Percentiles rank a stretch among this genome's conserved stretches.
Evolutionary conservation across 1,140 invertebrate species (phyloP).

Genomic region (Polypedilum pembai): DNA sequence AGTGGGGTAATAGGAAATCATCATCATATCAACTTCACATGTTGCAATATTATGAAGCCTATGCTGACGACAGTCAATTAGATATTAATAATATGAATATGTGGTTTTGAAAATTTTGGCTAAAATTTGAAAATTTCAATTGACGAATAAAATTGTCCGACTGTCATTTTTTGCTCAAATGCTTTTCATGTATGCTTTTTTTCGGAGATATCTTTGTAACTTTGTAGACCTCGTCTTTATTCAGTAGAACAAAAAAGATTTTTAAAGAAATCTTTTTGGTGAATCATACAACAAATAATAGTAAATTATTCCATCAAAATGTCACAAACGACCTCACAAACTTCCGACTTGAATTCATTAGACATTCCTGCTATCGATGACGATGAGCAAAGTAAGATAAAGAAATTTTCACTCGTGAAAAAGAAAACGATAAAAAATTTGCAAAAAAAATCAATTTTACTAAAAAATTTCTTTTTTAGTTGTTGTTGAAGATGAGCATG

Average conservation of each 20-base stretch:
- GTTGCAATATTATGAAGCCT: too few relatives aligned
- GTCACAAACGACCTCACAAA: not conserved
- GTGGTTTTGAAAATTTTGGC: too few relatives aligned
- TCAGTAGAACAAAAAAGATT: not conserved
- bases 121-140: too few relatives aligned
- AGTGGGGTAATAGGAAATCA: too few relatives aligned
- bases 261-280: not conserved
- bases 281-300: not conserved
- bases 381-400: constrained; percentile 2
- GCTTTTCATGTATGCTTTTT: too few relatives aligned
- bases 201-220: too few relatives aligned
- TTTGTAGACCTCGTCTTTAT: not conserved
- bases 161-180: too few relatives aligned
- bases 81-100: too few relatives aligned
- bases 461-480: not conserved
- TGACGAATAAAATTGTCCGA: too few relatives aligned
- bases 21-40: too few relatives aligned
- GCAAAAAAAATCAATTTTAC: not conserved
- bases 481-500: constrained; percentile 13
- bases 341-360: not conserved
- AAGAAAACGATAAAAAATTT: not conserved
- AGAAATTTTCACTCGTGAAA: not conserved
- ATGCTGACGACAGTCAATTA: too few relatives aligned
- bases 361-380: constrained; percentile 17
- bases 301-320: not conserved